Conservation (phyloP, 2,888 invertebrate genomes). For the Polydrusus tereticollis region DNA sequence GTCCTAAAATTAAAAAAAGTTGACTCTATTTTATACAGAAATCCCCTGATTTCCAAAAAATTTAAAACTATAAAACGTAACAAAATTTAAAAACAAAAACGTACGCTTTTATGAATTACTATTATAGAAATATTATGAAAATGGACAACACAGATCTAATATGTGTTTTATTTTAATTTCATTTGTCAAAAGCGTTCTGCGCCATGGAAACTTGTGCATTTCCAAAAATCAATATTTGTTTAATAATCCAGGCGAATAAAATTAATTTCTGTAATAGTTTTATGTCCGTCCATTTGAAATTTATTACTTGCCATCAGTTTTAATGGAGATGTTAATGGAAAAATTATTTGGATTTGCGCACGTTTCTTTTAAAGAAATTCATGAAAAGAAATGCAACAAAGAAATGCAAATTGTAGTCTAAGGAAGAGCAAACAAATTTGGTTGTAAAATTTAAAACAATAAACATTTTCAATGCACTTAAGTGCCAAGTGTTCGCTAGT, state of each 20-base stretch:
- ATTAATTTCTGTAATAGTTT: slow-evolving; percentile 46
- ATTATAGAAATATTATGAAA: slow-evolving; percentile 18
- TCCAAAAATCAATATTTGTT: slow-evolving; percentile 33
- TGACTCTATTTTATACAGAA: slow-evolving; percentile 44
- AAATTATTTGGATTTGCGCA: slow-evolving; percentile 34
- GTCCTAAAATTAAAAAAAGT: slow-evolving; percentile 32
- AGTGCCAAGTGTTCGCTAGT: too few species aligned
- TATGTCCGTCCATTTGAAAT: slow-evolving; percentile 49
- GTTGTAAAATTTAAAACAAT: neutral
- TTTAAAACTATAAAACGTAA: slow-evolving; percentile 13
- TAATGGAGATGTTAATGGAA: slow-evolving; percentile 34
- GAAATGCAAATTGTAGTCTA: slow-evolving; percentile 27
- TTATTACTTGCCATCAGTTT: slow-evolving; percentile 43
- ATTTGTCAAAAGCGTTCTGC: slow-evolving; percentile 5
- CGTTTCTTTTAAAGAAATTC: slow-evolving; percentile 17
- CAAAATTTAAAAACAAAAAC: slow-evolving; percentile 14
- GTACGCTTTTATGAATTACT: slow-evolving; percentile 24
- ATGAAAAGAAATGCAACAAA: slow-evolving; percentile 22
- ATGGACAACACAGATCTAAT: slow-evolving; percentile 5
- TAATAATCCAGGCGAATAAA: slow-evolving; percentile 37
- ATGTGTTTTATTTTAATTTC: slow-evolving; percentile 14
- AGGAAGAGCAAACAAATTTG: slow-evolving; percentile 13
- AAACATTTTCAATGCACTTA: neutral
- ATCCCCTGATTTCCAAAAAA: slow-evolving; percentile 17
- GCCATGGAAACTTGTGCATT: slow-evolving; percentile 22